Evolutionary conservation across 2,113 vertebrate species (phyloP).

Genomic region (Archilochus colubris): DNA sequence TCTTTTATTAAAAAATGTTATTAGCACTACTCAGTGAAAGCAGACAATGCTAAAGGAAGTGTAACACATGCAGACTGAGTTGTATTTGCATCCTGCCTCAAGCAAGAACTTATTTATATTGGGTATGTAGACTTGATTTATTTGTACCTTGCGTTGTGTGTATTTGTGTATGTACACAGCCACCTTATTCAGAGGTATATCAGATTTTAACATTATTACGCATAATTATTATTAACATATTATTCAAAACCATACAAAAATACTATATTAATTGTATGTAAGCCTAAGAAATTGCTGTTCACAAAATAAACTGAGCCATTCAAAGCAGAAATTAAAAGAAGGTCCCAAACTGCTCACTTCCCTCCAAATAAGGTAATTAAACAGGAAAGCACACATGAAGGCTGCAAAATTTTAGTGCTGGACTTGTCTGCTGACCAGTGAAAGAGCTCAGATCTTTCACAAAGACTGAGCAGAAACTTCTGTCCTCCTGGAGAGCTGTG

Average conservation of each 20-base stretch:
- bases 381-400: background rate
- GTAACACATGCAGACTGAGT: too few species aligned
- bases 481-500: background rate
- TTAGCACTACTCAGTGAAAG: background rate
- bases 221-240: background rate
- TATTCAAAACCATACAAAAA: background rate
- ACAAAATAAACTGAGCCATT: background rate
- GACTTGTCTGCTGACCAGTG: background rate
- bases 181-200: background rate
- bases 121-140: background rate
- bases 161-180: background rate
- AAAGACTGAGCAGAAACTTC: background rate
- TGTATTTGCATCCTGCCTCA: background rate
- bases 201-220: background rate
- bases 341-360: background rate
- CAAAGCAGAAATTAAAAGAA: background rate
- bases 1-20: background rate
- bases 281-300: background rate
- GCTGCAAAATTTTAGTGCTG: fast-evolving
- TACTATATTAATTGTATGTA: background rate
- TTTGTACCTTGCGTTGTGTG: background rate
- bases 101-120: background rate
- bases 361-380: background rate
- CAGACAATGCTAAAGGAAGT: background rate
- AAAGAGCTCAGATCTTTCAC: background rate